Conservation (phyloP, 2,797 vertebrate species). For the Lepus oiostolus region DNA sequence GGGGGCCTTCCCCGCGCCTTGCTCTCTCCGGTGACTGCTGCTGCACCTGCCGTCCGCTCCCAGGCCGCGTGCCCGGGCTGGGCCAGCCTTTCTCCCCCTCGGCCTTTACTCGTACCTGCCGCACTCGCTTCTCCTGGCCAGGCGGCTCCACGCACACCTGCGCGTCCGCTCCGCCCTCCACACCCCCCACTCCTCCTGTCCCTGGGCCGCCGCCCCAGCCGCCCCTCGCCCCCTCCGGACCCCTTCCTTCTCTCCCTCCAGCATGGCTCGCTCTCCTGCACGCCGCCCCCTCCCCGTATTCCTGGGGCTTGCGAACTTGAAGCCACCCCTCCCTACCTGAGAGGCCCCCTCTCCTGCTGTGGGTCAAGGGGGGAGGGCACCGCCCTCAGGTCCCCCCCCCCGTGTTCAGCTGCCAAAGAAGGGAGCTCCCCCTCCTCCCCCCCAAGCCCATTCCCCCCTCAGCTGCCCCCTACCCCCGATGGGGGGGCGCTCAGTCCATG, state of each 20-base stretch:
- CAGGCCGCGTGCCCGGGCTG: not conserved
- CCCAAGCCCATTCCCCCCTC: conserved; percentile 74
- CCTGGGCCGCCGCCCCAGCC: not conserved
- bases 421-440: conserved; percentile 80
- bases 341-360: conserved; percentile 72
- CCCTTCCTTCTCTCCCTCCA: not conserved
- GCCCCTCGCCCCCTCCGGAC: not conserved
- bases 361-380: conserved; percentile 72
- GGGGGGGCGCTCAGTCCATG: conserved; percentile 79
- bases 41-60: not conserved
- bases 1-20: not conserved
- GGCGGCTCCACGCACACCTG: conserved; percentile 5
- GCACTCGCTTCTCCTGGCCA: not conserved
- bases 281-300: conserved; percentile 41
- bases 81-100: too few relatives aligned
- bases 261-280: conserved; percentile 81
- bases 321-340: conserved; percentile 67
- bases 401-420: conserved; percentile 86
- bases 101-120: not conserved
- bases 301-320: conserved; percentile 80
- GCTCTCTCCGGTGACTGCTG: not conserved
- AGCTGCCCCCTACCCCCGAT: conserved; percentile 76
- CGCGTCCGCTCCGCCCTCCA: not conserved
- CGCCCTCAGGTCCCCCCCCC: conserved; percentile 71
- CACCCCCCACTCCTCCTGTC: not conserved